A percentile compares a stretch with the other conserved stretches of the same genome.
Evolutionary conservation across 2,888 invertebrate species (phyloP).

Genomic region (Copidosoma aretas): DNA sequence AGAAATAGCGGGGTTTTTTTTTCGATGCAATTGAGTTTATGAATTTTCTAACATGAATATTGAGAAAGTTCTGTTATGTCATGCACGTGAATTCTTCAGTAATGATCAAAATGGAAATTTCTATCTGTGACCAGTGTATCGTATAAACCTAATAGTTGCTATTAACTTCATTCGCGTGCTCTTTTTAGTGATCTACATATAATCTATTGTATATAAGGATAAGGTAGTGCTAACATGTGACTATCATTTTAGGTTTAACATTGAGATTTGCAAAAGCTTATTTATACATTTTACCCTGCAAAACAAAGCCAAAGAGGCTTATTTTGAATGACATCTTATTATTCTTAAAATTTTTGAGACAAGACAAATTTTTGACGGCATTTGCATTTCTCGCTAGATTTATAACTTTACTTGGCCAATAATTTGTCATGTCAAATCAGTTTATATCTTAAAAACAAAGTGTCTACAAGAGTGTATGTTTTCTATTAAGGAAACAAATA

Average conservation of each 20-base stretch:
- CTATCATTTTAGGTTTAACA: not conserved
- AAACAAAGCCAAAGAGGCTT: not conserved
- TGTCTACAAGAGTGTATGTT: too few relatives aligned
- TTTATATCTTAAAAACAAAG: too few relatives aligned
- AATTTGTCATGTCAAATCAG: too few relatives aligned
- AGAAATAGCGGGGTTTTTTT: not conserved
- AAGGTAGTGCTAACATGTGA: not conserved
- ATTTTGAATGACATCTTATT: not conserved
- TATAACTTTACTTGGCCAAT: too few relatives aligned
- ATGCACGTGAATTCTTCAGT: not conserved
- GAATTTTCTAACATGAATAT: too few relatives aligned
- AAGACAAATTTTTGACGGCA: not conserved
- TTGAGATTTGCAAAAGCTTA: slow-evolving; percentile 20
- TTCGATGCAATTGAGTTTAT: too few relatives aligned
- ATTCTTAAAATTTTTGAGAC: not conserved
- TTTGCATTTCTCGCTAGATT: too few relatives aligned
- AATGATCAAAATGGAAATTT: not conserved
- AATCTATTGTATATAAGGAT: not conserved
- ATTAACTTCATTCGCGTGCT: not conserved
- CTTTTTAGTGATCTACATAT: not conserved
- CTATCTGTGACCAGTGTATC: not conserved
- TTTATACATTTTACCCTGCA: slow-evolving; percentile 9
- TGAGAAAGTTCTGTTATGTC: not conserved
- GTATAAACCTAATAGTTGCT: not conserved
- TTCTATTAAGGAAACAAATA: too few relatives aligned